Evolutionary conservation across 1,140 invertebrate species (phyloP).

Genomic region (Lordiphosa stackelbergi): DNA sequence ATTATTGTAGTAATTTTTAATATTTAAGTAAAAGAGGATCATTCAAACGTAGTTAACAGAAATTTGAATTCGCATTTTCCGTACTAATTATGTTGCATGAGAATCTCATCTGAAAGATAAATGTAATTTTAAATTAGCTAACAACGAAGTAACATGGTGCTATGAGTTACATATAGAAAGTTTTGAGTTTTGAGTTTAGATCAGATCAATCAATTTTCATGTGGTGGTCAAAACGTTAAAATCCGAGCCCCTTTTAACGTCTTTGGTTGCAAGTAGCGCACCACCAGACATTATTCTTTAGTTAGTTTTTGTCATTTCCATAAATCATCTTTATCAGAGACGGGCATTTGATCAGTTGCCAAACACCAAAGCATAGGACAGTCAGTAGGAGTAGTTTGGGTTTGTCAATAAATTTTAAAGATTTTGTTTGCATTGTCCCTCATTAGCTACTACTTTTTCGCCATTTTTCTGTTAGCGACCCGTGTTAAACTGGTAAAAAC

Average conservation of each 20-base stretch:
- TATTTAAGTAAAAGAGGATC: conserved; percentile 27
- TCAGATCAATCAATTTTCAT: conserved; percentile 15
- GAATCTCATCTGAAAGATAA: background rate
- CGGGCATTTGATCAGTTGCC: no score
- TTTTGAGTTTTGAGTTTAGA: conserved; percentile 18
- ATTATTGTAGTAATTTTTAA: conserved; percentile 28
- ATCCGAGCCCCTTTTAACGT: conserved; percentile 76
- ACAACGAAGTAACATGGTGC: conserved; percentile 75
- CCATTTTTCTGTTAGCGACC: no score
- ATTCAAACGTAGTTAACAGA: conserved; percentile 4
- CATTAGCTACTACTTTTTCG: no score
- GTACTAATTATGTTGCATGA: conserved; percentile 18
- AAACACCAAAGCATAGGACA: no score
- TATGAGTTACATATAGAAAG: conserved; percentile 62
- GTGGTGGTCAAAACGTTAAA: conserved; percentile 67
- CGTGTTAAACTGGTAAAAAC: no score
- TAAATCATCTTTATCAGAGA: conserved; percentile 3
- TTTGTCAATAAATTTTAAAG: no score
- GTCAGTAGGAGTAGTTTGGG: no score
- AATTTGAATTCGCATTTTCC: conserved; percentile 13
- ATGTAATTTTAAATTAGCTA: conserved; percentile 42
- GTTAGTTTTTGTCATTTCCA: conserved; percentile 7
- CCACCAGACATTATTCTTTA: conserved; percentile 14
- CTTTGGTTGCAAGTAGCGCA: conserved; percentile 35
- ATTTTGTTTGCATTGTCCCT: no score